phyloP scores from a whole-genome alignment of 2,888 invertebrate species.

The Rhagonycha lutea region DNA sequence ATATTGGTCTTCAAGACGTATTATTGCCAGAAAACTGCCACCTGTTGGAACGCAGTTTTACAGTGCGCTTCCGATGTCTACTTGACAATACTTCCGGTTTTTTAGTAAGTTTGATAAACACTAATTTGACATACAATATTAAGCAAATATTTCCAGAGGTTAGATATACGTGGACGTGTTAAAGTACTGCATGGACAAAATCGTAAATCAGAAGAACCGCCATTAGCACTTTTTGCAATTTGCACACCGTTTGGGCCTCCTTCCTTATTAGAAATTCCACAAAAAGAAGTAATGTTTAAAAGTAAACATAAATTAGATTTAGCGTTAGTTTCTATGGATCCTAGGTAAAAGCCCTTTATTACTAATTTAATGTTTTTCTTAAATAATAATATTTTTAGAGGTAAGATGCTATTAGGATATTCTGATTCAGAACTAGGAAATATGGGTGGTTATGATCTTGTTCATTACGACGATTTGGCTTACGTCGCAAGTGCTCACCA shows the following conservation, averaged over 20 bases:
- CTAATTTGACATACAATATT: not conserved
- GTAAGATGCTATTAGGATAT: constrained; percentile 93
- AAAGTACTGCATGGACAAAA: constrained; percentile 97
- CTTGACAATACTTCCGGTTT: constrained; percentile 99
- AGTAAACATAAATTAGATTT: constrained; percentile 99
- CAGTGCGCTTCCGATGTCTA: constrained; percentile 97
- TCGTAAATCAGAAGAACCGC: constrained; percentile 90
- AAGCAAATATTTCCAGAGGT: constrained; percentile 67
- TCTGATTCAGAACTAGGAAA: constrained; percentile 88
- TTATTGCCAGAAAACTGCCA: constrained; percentile 87
- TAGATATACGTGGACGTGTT: constrained; percentile 96
- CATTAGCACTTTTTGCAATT: constrained; percentile 92
- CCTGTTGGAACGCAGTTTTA: constrained; percentile 93
- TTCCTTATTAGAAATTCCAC: constrained; percentile 93
- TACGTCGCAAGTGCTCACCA: constrained; percentile 99
- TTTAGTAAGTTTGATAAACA: constrained; percentile 71
- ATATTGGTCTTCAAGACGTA: constrained; percentile 84
- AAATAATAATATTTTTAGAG: constrained; percentile 62
- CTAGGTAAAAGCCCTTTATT: constrained; percentile 63
- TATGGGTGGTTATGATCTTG: constrained; percentile 96
- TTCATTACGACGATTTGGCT: constrained; percentile 96
- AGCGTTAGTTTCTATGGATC: constrained; percentile 95
- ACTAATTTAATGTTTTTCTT: constrained; percentile 40
- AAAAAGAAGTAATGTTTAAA: constrained; percentile 99
- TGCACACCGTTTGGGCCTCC: constrained; percentile 99